Conservation (phyloP, 1,140 invertebrate genomes). For the Belonocnema kinseyi region DNA sequence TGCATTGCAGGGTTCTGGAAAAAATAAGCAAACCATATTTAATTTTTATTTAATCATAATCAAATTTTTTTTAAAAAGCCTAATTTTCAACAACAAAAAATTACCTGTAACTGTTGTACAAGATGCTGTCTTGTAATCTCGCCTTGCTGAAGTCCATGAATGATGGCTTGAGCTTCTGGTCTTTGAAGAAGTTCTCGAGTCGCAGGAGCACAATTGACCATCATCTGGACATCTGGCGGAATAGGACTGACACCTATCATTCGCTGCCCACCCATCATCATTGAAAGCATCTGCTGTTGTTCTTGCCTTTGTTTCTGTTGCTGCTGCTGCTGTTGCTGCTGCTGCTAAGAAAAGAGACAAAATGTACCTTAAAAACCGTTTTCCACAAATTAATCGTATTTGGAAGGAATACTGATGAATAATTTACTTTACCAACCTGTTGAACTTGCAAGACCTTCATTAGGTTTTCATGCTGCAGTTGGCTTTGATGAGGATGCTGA, state of each 20-base stretch:
- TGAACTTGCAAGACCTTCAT: conserved; percentile 76
- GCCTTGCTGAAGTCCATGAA: conserved; percentile 83
- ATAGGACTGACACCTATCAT: conserved; percentile 74
- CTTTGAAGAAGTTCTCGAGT: conserved; percentile 80
- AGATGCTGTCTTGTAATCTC: conserved; percentile 85
- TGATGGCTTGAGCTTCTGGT: conserved; percentile 84
- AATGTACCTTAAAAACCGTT: neutral
- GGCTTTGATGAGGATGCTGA: conserved; percentile 72
- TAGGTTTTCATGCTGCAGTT: conserved; percentile 75
- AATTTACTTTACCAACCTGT: conserved; percentile 47
- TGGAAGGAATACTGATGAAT: too few species aligned
- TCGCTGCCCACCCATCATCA: conserved; percentile 67
- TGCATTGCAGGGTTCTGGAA: conserved; percentile 81
- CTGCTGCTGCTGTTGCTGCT: conserved; percentile 61
- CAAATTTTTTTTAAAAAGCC: conserved; percentile 20
- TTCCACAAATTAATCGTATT: neutral
- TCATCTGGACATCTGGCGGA: conserved; percentile 76
- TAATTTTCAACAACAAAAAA: conserved; percentile 7
- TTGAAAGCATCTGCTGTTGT: conserved; percentile 73
- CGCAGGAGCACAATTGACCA: conserved; percentile 75
- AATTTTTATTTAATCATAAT: conserved; percentile 33
- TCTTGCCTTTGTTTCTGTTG: conserved; percentile 68
- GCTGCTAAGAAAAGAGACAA: conserved; percentile 40
- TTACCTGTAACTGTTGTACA: conserved; percentile 82
- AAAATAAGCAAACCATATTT: conserved; percentile 35